Base-by-base conservation (phyloP, 2,113 vertebrate genomes). In the Microtus richardsoni region DNA sequence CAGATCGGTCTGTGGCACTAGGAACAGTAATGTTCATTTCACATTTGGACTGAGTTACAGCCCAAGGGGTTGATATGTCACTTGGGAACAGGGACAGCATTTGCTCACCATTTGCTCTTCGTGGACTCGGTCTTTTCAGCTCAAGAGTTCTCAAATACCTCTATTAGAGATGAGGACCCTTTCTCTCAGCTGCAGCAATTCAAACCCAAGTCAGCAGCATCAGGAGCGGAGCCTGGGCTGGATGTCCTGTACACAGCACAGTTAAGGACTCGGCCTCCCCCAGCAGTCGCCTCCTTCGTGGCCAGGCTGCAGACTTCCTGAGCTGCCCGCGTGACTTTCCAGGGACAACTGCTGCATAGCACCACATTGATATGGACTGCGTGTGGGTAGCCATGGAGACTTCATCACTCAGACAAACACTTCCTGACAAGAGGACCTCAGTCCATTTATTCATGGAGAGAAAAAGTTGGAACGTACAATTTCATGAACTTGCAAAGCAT, bases 341-440 rank as follows among this genome's bases (percentile, higher is more conserved):
- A 19, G 78, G 22, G 64, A 49, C 30, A 3, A 2, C 2, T 14
- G 28, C 41, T 16, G 17, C 7, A 1, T 0, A 0, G 30, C 30
- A 7, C 39, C 5, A 0, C 74, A 30, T 12, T n/a, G 41, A n/a
- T 16, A 52, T 0, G 60, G 60, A 11, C 8, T 7, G 77, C 13
- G 0, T 52, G 4, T 3, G n/a, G 41, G 9, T 47, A 21, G 89
- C 85, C 10, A 0, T 8, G 68, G 44, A 39, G 52, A 22, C 8
- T 13, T 83, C 82, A 17, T 75, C 52, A 4, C 62, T 82, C 71
- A 77, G 88, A 47, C 36, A 68, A 83, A 79, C 1, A 22, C 82
- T n/a, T 93, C 64, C 83, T 68, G 83, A 88, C 70, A 16, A 52
- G 96, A 49, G 62, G 71, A 24, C 71, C 70, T 82, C 44, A 16